Base-by-base conservation (phyloP, 2,888 invertebrate species). In the Parnassius smintheus region DNA sequence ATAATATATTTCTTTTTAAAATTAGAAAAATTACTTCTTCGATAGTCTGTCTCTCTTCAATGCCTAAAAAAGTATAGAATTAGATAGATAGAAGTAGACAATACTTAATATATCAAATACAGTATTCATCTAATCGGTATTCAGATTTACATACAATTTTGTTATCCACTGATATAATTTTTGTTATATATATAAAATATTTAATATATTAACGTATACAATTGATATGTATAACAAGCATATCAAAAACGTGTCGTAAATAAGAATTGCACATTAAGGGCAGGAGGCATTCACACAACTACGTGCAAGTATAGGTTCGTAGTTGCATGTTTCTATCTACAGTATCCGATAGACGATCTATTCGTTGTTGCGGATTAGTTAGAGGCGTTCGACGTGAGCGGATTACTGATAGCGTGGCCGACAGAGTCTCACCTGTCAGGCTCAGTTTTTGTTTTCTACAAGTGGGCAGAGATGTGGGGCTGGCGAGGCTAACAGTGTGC, bases 401-500 rank as follows among this genome's bases (percentile, higher is more conserved):
- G 11, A n/a, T 50, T 35, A 11, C 48, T 46, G 59, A 61, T 56
- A 48, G 57, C 46, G 50, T 50, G 56, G 70, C 78, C 72, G 76
- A 77, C 77, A 76, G 74, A 65, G 70, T 82, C 86, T 91, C 92
- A 93, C 92, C 92, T 90, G 92, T 90, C 88, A 95, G 94, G 86
- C 94, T 94, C 84, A 95, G 94, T 82, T 94, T 93, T 80, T 94
- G 94, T 84, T 95, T 95, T 82, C 94, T 92, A 83, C 93, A 88
- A 75, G 92, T 92, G 74, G 93, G 92, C 72, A 93, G 93, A 66
- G 93, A 93, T 72, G 93, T 93, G 59, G 93, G 93, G 79, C 93
- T 94, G 79, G 93, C 92, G 73, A 95, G 88, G 80, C 94, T 93
- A 77, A 95, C 90, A 75, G 94, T 94, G 81, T 93, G 93, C 56